phyloP scores from a whole-genome alignment of 1,140 invertebrate species.

The Melanaphis sacchari region DNA sequence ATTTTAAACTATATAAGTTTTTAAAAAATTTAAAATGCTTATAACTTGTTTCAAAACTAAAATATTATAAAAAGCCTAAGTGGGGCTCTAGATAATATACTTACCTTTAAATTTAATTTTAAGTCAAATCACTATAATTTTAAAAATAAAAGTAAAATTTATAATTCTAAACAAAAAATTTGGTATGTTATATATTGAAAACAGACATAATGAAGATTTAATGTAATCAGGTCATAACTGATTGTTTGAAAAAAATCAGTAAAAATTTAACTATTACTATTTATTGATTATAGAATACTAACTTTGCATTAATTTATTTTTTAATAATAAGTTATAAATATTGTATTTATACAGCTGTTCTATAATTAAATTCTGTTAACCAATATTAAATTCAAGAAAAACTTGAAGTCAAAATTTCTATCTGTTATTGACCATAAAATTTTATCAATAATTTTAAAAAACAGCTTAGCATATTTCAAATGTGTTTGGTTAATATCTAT shows the following conservation, averaged over 20 bases:
- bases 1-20: not conserved
- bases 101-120: not conserved
- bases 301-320: not conserved
- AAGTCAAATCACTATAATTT: not conserved
- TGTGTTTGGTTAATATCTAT: not conserved
- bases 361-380: not conserved
- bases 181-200: not conserved
- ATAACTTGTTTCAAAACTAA: not conserved
- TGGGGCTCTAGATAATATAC: not conserved
- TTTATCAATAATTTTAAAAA: not conserved
- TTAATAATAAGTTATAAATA: not conserved
- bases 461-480: not conserved
- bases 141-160: not conserved
- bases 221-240: slow-evolving; percentile 10
- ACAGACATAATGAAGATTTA: not conserved
- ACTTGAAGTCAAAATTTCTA: not conserved
- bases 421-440: not conserved
- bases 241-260: not conserved
- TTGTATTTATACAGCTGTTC: not conserved
- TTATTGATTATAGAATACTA: not conserved
- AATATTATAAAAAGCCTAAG: not conserved
- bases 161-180: not conserved
- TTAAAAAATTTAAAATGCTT: not conserved
- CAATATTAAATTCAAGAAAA: not conserved
- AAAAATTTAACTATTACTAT: not conserved